phyloP scores from a whole-genome alignment of 2,888 invertebrate species.

The Sycophila texana region DNA sequence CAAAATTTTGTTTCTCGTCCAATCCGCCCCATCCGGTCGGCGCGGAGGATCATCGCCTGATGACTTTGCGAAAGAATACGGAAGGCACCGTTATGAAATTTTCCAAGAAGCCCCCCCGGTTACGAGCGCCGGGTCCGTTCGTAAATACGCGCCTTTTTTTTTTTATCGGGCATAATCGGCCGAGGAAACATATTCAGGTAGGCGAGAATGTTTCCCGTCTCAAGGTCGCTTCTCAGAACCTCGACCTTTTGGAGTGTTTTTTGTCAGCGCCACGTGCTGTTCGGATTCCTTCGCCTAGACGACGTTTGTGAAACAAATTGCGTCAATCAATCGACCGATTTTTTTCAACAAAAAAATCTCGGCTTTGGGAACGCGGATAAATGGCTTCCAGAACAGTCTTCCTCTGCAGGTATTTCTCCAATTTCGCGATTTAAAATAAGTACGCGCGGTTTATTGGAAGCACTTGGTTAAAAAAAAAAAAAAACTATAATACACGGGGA shows the following conservation, averaged over 20 bases:
- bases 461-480: too few species aligned
- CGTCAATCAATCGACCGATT: too few species aligned
- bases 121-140: not conserved
- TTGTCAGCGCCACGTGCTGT: conserved; percentile 18
- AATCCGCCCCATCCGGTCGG: not conserved
- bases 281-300: not conserved
- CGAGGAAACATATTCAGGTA: conserved; percentile 9
- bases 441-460: too few species aligned
- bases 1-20: not conserved
- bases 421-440: too few species aligned
- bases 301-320: too few species aligned
- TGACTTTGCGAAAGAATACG: conserved; percentile 5
- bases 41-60: not conserved
- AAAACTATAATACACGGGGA: too few species aligned
- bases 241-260: conserved; percentile 28
- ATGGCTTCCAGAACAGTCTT: too few species aligned
- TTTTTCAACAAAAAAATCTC: too few species aligned
- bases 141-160: not conserved
- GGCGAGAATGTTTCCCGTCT: conserved; percentile 31
- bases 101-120: conserved; percentile 11
- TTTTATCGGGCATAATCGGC: not conserved
- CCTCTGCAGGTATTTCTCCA: too few species aligned
- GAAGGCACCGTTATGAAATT: conserved; percentile 11
- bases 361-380: too few species aligned
- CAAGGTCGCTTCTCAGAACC: conserved; percentile 40